Evolutionary conservation across 2,888 invertebrate genomes (phyloP).

Genomic region (Anoplius nigerrimus): DNA sequence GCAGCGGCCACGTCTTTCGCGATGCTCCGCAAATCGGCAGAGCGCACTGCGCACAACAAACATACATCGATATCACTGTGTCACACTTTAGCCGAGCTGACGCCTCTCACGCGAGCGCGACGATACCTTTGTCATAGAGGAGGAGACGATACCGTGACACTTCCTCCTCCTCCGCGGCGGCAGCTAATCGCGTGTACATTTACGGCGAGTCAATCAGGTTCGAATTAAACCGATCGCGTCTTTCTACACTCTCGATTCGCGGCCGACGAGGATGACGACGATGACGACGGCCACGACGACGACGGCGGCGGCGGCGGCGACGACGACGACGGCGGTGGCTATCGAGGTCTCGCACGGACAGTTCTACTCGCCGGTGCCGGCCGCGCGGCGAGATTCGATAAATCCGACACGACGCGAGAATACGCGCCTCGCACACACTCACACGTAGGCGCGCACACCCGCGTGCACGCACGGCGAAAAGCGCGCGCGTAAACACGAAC

Average conservation of each 20-base stretch:
- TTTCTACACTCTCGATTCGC: slow-evolving; percentile 5
- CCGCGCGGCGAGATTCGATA: slow-evolving; percentile 53
- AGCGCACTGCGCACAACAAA: neutral
- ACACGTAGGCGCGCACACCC: neutral
- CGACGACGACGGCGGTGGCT: neutral
- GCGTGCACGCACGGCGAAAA: neutral
- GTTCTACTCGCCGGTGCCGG: slow-evolving; percentile 21
- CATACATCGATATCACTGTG: neutral
- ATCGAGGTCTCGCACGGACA: slow-evolving; percentile 9
- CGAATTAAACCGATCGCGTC: neutral
- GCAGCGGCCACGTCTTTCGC: neutral
- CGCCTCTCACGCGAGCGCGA: too few species aligned
- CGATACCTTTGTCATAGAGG: too few species aligned
- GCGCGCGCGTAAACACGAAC: neutral
- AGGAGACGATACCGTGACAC: too few species aligned
- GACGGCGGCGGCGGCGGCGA: too few species aligned
- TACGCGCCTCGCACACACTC: neutral
- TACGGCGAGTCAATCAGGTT: too few species aligned
- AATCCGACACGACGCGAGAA: slow-evolving; percentile 41
- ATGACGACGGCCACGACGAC: too few species aligned
- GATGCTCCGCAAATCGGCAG: neutral
- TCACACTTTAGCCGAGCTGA: too few species aligned
- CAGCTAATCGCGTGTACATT: too few species aligned
- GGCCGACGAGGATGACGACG: slow-evolving; percentile 9
- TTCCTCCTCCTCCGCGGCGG: too few species aligned